Percentiles rank a stretch among this genome's conserved stretches.
These are phyloP conservation scores for Pelvicachromis taeniatus DNA, from an alignment of 2,113 vertebrate genomes.

Conservation along the genomic window DNA sequence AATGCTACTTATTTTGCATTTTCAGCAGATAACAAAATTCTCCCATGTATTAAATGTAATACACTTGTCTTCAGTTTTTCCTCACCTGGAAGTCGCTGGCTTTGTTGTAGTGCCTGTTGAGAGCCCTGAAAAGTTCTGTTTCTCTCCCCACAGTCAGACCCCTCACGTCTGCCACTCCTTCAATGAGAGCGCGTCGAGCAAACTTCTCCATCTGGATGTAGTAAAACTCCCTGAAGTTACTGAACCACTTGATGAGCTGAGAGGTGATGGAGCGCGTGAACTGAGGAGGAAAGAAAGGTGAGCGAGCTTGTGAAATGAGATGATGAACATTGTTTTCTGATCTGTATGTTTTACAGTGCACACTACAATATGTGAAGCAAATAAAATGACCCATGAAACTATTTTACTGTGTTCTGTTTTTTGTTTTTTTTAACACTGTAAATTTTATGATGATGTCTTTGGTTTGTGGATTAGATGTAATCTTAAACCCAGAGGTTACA, in stretches of 20 bases:
- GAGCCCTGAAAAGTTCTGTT: constrained; percentile 84
- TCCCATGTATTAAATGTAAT: background rate
- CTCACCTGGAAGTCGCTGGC: constrained; percentile 87
- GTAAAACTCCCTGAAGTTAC: constrained; percentile 94
- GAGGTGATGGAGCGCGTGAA: constrained; percentile 89
- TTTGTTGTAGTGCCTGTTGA: constrained; percentile 90
- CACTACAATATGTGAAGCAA: background rate
- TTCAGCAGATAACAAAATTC: background rate
- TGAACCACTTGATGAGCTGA: constrained; percentile 97
- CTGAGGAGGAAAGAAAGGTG: constrained; percentile 61
- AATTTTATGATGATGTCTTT: background rate
- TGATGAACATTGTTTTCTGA: background rate
- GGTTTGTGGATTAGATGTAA: background rate
- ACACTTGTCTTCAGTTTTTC: background rate
- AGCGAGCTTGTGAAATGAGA: background rate
- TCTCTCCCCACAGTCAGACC: constrained; percentile 79
- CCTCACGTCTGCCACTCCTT: constrained; percentile 63
- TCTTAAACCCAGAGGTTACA: background rate
- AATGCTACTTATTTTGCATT: background rate
- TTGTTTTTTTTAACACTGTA: background rate
- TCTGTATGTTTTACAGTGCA: background rate
- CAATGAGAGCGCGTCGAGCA: constrained; percentile 80
- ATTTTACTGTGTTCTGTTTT: background rate
- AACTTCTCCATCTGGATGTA: constrained; percentile 96
- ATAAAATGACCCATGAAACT: background rate